Evolutionary conservation across 2,797 vertebrate species (phyloP).

Genomic region (Thalassophryne amazonica): DNA sequence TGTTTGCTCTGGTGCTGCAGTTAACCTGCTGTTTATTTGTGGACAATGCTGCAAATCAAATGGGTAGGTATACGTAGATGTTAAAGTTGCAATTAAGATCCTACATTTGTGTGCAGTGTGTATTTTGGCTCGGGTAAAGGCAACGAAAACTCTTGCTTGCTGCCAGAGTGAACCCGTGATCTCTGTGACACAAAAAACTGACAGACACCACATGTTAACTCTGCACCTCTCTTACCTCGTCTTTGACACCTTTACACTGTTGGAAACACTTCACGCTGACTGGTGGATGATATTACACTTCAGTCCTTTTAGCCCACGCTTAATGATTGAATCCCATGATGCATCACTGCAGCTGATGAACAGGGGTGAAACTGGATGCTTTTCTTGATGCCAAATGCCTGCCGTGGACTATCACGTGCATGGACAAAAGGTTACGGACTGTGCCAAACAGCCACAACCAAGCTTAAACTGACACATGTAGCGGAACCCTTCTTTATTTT

Average conservation of each 20-base stretch:
- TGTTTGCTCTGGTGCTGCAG: constrained; percentile 5
- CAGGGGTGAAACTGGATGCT: not conserved
- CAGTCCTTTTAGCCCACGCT: not conserved
- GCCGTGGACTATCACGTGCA: not conserved
- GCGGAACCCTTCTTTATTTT: too few relatives aligned
- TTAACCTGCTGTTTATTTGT: not conserved
- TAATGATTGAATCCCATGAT: not conserved
- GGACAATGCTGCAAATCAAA: not conserved
- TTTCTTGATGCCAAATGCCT: constrained; percentile 14
- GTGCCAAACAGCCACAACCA: constrained; percentile 16
- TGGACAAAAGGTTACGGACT: not conserved
- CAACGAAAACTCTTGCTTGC: not conserved
- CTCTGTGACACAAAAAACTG: constrained; percentile 5
- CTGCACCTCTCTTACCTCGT: not conserved
- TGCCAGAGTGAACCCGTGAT: not conserved
- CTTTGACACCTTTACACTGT: not conserved
- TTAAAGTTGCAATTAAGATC: not conserved
- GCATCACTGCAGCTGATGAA: constrained; percentile 4
- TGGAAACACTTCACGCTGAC: not conserved
- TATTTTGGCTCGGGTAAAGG: too few relatives aligned
- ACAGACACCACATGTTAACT: constrained; percentile 16
- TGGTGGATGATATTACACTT: not conserved
- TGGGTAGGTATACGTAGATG: not conserved
- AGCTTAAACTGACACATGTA: not conserved
- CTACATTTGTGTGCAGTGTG: too few relatives aligned